phyloP scores from a whole-genome alignment of 2,113 vertebrate genomes.

The Promerops cafer region DNA sequence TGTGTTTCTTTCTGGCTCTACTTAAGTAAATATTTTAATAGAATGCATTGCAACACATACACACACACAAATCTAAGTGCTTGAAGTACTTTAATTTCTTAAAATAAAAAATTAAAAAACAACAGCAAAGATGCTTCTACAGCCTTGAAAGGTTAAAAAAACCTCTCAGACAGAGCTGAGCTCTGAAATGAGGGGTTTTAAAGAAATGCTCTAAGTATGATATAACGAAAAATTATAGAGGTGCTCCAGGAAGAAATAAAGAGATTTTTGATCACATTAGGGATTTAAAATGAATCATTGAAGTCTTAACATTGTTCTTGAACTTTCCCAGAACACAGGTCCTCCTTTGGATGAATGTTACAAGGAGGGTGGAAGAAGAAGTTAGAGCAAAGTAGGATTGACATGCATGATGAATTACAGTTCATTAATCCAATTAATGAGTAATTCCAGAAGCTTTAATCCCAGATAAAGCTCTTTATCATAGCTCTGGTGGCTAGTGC shows the following conservation, averaged over 20 bases:
- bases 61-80: not conserved
- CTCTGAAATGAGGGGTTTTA: not conserved
- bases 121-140: not conserved
- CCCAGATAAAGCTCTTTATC: slow-evolving; percentile 65
- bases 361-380: slow-evolving; percentile 14
- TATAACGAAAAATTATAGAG: not conserved
- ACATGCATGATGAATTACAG: slow-evolving; percentile 51
- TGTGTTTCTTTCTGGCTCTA: not conserved
- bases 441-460: slow-evolving; percentile 65
- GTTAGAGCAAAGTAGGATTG: slow-evolving; percentile 39
- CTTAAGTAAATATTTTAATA: not conserved
- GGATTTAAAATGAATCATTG: slow-evolving; percentile 37
- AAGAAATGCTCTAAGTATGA: not conserved
- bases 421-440: slow-evolving; percentile 77
- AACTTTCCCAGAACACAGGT: slow-evolving; percentile 26
- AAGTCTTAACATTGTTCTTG: slow-evolving; percentile 18
- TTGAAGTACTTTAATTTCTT: not conserved
- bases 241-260: not conserved
- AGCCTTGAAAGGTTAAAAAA: not conserved
- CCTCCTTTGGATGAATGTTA: slow-evolving; percentile 30
- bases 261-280: slow-evolving; percentile 17
- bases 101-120: not conserved
- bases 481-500: slow-evolving; percentile 18
- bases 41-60: not conserved
- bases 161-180: accelerated